Base-by-base conservation (phyloP, 37 sponge, comb jelly and placozoan genomes). In the Dysidea cf. avara region DNA sequence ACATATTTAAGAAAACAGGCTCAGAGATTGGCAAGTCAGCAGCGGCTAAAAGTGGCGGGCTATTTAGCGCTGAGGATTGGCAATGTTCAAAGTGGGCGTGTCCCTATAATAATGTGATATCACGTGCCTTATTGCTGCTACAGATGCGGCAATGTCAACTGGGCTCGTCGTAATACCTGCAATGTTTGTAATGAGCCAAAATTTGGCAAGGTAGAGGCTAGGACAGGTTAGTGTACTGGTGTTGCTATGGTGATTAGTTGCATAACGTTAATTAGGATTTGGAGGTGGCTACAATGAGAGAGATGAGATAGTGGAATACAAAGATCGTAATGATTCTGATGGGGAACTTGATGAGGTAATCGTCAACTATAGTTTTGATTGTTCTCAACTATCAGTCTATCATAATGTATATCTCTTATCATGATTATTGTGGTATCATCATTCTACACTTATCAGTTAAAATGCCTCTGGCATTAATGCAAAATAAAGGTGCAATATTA, bases 1-100 rank as follows among this genome's bases (percentile, higher is more conserved):
- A 89, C 63, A 66, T 71, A 0, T 83, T 89, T 54, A 83, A 86
- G 74, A 92, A 92, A 74, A 83, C 76, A 14, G 99, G 94, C 13
- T 46, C 84, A 4, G 88, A 88, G 53, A 91, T 97, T 14, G 99
- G 99, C 28, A 94, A 92, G 66, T 70, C 81, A 14, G 73, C 89
- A 52, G 99, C 99, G 21, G 67, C 68, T 36, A 94, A 94, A 66
- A 97, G 99, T 77, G 92, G 90, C 12, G 99, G 99, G 7, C 87
- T 97, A 17, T 97, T 97, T 81, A 91, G 92, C 64, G 92, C 95
- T 75, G 95, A 97, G 2, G 99, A 97, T 74, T 97, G 99, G 99
- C 95, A 94, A 69, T 97, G 99, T 50, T 63, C 93, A 29, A 88
- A 75, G 87, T 92, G 46, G 78, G 84, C 32, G 11, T 25, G 14